These are phyloP conservation scores for Galago senegalensis DNA, from an alignment of 2,797 vertebrate genomes.

Conservation along the genomic window DNA sequence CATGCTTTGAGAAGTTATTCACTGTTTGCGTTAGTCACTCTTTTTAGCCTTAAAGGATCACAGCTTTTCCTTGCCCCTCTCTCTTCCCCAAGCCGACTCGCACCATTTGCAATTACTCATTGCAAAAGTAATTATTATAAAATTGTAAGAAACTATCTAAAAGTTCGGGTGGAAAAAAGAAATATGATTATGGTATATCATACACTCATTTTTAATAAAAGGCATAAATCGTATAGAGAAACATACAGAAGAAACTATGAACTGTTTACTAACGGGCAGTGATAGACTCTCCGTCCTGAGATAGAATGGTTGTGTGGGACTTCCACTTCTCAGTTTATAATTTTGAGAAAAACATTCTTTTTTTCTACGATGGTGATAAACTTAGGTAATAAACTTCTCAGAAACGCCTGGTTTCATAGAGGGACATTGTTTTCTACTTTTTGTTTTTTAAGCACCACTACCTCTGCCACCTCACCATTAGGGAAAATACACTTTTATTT, in stretches of 20 bases:
- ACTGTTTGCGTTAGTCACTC: background rate
- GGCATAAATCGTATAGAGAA: background rate
- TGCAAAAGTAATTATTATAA: constrained; percentile 26
- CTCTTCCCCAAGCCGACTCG: background rate
- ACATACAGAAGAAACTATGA: background rate
- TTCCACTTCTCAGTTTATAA: constrained; percentile 35
- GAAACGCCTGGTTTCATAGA: constrained; percentile 6
- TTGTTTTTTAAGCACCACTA: constrained; percentile 20
- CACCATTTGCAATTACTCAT: background rate
- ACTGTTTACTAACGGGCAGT: background rate
- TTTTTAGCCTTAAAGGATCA: background rate
- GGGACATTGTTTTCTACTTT: constrained; percentile 48
- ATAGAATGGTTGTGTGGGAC: background rate
- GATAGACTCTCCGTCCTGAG: background rate
- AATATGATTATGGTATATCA: background rate
- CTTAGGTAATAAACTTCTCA: constrained; percentile 3
- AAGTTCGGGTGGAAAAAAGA: background rate
- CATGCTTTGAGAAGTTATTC: background rate
- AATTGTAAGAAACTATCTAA: background rate
- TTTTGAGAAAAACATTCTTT: background rate
- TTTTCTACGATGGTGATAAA: constrained; percentile 24
- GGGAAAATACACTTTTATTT: constrained; percentile 57
- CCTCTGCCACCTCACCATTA: background rate
- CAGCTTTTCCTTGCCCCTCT: background rate
- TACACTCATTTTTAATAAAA: constrained; percentile 9